Evolutionary conservation across 2,888 invertebrate genomes (phyloP).

Genomic region (Dasysyrphus tricinctus): DNA sequence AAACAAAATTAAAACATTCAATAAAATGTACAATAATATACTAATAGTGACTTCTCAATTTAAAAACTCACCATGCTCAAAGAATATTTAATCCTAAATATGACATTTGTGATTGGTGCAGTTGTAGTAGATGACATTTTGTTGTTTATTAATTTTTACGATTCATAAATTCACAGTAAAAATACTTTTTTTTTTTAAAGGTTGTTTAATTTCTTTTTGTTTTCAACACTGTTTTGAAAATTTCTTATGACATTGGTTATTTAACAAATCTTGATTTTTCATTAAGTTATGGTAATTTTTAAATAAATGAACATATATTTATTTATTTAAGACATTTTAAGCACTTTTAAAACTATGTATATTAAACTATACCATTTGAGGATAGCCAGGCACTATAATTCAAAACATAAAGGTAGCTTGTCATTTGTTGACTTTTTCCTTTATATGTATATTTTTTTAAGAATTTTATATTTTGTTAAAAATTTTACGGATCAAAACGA

Average conservation of each 20-base stretch:
- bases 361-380: background rate
- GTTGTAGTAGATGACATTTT: constrained; percentile 40
- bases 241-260: constrained; percentile 32
- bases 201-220: background rate
- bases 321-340: constrained; percentile 25
- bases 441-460: constrained; percentile 8
- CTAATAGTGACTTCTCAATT: background rate
- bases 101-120: constrained; percentile 37
- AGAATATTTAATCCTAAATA: constrained; percentile 66
- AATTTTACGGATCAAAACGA: constrained; percentile 41
- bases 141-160: constrained; percentile 43
- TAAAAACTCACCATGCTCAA: constrained; percentile 57
- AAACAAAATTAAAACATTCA: no score
- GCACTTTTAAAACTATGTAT: constrained; percentile 24
- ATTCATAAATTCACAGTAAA: constrained; percentile 46
- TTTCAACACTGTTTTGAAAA: constrained; percentile 47
- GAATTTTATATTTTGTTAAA: constrained; percentile 27
- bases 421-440: constrained; percentile 32
- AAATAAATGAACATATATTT: background rate
- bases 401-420: constrained; percentile 29
- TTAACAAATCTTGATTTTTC: constrained; percentile 32
- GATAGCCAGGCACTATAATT: background rate
- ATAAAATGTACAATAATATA: no score
- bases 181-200: constrained; percentile 33
- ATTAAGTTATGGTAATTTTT: background rate